These are phyloP conservation scores for Drosophila varians DNA, from an alignment of 1,140 invertebrate species.

Conservation along the genomic window DNA sequence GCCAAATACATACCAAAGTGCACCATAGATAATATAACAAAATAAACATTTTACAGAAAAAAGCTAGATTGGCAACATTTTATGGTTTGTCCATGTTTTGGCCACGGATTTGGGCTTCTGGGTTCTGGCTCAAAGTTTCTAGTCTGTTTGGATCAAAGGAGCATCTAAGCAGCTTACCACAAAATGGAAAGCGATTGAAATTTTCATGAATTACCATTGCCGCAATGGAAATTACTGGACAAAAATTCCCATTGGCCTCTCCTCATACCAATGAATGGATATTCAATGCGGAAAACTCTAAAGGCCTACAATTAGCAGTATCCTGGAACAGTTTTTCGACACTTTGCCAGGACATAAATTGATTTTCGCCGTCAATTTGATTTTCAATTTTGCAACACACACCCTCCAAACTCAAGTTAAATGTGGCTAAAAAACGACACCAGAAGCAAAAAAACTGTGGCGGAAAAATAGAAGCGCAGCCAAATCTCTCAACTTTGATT, in stretches of 20 bases:
- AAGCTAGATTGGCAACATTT: neutral
- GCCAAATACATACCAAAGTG: neutral
- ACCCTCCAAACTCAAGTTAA: slow-evolving; percentile 25
- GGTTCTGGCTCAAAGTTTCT: slow-evolving; percentile 1
- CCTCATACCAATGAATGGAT: slow-evolving; percentile 1
- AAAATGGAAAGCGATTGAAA: slow-evolving; percentile 72
- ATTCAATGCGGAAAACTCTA: slow-evolving; percentile 13
- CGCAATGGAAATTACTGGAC: slow-evolving; percentile 15
- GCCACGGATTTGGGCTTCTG: slow-evolving; percentile 6
- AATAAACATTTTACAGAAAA: neutral
- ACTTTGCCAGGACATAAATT: slow-evolving; percentile 49
- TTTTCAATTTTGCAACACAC: slow-evolving; percentile 46
- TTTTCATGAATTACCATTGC: slow-evolving; percentile 43
- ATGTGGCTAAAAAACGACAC: slow-evolving; percentile 25
- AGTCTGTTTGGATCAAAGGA: slow-evolving; percentile 45
- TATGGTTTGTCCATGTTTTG: neutral
- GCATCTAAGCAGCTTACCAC: slow-evolving; percentile 68
- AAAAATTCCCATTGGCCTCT: slow-evolving; percentile 4
- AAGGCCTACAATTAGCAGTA: slow-evolving; percentile 37
- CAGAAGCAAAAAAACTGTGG: slow-evolving; percentile 11
- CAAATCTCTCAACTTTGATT: slow-evolving; percentile 71
- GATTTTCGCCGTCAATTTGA: slow-evolving; percentile 69
- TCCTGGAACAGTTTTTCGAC: slow-evolving; percentile 14
- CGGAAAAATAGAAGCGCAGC: slow-evolving; percentile 15
- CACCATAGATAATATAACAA: neutral